Conservation (phyloP, 2,113 vertebrate genomes). For the Coryphaenoides rupestris region DNA sequence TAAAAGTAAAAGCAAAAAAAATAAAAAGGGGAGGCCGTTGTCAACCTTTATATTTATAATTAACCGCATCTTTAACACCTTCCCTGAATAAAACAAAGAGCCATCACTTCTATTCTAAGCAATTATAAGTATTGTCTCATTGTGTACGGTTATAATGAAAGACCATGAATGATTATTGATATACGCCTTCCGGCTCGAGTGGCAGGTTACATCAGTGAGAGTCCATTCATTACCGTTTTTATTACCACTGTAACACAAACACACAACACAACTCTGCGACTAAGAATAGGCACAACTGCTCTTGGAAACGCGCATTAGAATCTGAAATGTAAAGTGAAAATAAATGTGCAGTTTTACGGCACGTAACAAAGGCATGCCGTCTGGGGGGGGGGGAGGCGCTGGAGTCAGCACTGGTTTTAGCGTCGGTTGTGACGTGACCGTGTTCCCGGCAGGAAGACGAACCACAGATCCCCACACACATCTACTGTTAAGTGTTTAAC, state of each 20-base stretch:
- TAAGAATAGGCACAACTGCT: no score
- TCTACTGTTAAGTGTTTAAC: no score
- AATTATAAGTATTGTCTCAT: constrained; percentile 46
- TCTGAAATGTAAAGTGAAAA: no score
- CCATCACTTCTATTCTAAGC: constrained; percentile 41
- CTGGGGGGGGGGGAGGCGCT: no score
- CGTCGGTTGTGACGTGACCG: no score
- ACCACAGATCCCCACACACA: no score
- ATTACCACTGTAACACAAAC: constrained; percentile 5
- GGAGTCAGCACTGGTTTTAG: no score
- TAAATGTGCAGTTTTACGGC: no score
- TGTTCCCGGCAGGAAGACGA: no score
- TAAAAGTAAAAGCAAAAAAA: constrained; percentile 1
- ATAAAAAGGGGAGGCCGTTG: background rate
- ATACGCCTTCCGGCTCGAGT: constrained; percentile 20
- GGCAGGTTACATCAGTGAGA: constrained; percentile 17
- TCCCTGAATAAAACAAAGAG: constrained; percentile 39
- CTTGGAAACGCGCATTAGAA: no score
- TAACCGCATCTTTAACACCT: constrained; percentile 41
- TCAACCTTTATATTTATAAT: background rate
- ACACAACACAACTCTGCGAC: no score
- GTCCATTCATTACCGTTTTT: constrained; percentile 45
- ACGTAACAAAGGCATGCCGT: no score
- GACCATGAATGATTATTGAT: constrained; percentile 19
- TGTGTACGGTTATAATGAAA: constrained; percentile 51